Evolutionary conservation across 2,797 vertebrate species (phyloP).

Genomic region (Notolepis coatsorum): DNA sequence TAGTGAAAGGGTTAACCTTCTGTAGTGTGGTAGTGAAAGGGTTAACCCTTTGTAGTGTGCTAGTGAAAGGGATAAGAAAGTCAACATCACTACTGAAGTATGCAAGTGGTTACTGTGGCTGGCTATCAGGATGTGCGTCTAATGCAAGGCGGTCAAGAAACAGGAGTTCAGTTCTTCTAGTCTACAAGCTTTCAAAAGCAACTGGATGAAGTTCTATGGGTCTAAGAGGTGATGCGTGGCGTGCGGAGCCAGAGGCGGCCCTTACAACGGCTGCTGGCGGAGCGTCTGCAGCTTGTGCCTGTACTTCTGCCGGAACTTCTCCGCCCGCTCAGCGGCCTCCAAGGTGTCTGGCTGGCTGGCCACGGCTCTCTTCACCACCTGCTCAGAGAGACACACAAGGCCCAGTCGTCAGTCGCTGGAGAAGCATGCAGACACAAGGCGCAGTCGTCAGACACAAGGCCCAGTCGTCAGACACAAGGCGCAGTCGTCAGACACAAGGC

Average conservation of each 20-base stretch:
- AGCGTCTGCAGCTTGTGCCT: slow-evolving; percentile 95
- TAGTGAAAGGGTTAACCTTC: no score
- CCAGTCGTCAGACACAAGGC: background rate
- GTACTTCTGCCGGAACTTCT: slow-evolving; percentile 97
- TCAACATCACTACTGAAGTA: slow-evolving; percentile 8
- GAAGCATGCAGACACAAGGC: background rate
- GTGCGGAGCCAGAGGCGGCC: background rate
- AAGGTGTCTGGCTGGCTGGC: slow-evolving; percentile 91
- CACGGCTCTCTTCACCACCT: slow-evolving; percentile 95
- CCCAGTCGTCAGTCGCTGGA: background rate
- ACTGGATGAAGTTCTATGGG: no score
- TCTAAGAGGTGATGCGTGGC: background rate
- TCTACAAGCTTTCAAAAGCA: slow-evolving; percentile 25
- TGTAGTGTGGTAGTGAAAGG: no score
- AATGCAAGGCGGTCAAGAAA: slow-evolving; percentile 42
- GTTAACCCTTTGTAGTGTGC: no score
- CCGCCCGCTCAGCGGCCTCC: slow-evolving; percentile 87
- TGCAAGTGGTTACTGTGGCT: slow-evolving; percentile 14
- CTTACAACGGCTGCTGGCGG: slow-evolving; percentile 96
- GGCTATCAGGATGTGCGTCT: slow-evolving; percentile 24
- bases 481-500: background rate
- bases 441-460: background rate
- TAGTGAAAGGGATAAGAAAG: no score
- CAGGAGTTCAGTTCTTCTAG: slow-evolving; percentile 20
- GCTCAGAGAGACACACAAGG: slow-evolving; percentile 8